Conservation (phyloP, 37 sponge, comb jelly and placozoan genomes). For the Beroe ovata region DNA sequence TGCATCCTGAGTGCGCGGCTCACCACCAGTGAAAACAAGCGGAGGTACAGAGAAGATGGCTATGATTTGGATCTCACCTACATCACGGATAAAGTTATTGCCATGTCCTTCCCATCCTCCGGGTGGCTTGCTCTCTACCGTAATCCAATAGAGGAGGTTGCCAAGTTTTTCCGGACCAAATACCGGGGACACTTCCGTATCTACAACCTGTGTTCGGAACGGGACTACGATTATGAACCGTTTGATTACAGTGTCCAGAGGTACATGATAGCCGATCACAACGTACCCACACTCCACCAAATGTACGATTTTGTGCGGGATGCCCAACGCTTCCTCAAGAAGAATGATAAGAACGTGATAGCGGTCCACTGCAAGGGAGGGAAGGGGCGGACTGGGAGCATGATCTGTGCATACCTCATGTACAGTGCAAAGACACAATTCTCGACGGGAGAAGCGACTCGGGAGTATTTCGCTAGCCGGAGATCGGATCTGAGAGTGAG, state of each 20-base stretch:
- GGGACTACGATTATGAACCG: conserved; percentile 39
- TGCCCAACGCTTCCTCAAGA: conserved; percentile 56
- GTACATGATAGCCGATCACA: conserved; percentile 69
- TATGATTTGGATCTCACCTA: conserved; percentile 83
- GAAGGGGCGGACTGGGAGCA: conserved; percentile 70
- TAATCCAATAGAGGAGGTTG: conserved; percentile 76
- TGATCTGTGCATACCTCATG: conserved; percentile 67
- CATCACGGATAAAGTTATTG: conserved; percentile 77
- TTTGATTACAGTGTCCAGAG: conserved; percentile 60
- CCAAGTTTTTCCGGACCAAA: conserved; percentile 70
- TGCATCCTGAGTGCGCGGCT: conserved; percentile 29
- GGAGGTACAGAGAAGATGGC: conserved; percentile 72
- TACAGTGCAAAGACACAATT: conserved; percentile 2
- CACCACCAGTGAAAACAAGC: conserved; percentile 72
- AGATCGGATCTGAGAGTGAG: conserved; percentile 72
- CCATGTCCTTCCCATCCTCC: conserved; percentile 82
- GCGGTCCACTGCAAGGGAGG: conserved; percentile 82
- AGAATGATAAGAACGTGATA: conserved; percentile 71
- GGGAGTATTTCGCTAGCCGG: conserved; percentile 72
- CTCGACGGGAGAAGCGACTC: conserved; percentile 50
- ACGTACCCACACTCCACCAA: conserved; percentile 66
- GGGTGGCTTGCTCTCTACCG: conserved; percentile 73
- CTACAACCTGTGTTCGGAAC: conserved; percentile 79
- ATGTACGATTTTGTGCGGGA: conserved; percentile 58
- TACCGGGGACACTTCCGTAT: conserved; percentile 74